These are phyloP conservation scores for Lasioglossum figueresi DNA, from an alignment of 2,888 invertebrate genomes.

Conservation along the genomic window DNA sequence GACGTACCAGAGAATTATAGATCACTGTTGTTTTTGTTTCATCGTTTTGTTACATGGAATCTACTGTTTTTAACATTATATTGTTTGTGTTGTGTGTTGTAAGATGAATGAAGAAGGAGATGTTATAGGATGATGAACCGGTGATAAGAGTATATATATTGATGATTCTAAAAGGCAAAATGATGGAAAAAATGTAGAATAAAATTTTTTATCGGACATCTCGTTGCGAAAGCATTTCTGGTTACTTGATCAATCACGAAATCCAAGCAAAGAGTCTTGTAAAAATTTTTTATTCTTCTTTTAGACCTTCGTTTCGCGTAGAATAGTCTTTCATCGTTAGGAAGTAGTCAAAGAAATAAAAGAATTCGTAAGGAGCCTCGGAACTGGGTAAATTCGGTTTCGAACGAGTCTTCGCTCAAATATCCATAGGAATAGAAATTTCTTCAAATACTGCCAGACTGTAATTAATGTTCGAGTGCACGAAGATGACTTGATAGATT, in stretches of 20 bases:
- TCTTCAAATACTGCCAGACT: neutral
- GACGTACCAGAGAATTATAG: slow-evolving; percentile 14
- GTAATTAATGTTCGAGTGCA: neutral
- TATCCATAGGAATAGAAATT: neutral
- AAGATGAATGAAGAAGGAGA: neutral
- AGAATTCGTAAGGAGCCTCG: neutral
- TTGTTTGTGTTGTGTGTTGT: slow-evolving; percentile 26
- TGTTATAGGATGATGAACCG: neutral
- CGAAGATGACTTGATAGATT: slow-evolving; percentile 35
- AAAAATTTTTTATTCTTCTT: neutral
- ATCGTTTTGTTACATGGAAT: slow-evolving; percentile 36
- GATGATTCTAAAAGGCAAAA: neutral
- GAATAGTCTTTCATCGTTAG: neutral
- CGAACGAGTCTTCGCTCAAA: neutral
- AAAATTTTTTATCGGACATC: neutral
- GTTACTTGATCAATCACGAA: neutral
- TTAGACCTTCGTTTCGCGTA: neutral
- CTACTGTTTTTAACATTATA: slow-evolving; percentile 15
- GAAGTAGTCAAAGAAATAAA: neutral
- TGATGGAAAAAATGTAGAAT: neutral
- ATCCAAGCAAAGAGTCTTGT: neutral
- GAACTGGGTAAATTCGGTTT: neutral
- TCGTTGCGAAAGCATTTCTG: neutral
- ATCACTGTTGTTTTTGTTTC: slow-evolving; percentile 45
- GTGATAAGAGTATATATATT: neutral